A percentile compares a stretch with the other conserved stretches of the same genome.
Conservation (phyloP, 2,113 vertebrate species). For the Lanius ludovicianus region DNA sequence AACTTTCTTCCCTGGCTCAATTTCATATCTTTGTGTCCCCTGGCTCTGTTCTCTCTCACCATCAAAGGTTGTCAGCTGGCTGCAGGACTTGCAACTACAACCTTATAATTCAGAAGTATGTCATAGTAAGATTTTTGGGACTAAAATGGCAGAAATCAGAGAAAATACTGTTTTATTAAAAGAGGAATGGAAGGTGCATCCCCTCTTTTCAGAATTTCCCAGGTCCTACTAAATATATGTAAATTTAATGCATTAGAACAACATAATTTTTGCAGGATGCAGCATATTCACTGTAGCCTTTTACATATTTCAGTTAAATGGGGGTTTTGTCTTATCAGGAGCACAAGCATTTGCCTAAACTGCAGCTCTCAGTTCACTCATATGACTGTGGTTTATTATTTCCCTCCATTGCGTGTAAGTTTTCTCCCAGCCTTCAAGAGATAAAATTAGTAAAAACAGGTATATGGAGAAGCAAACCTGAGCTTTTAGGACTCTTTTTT, state of each 20-base stretch:
- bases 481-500: neutral
- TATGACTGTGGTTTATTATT: neutral
- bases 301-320: neutral
- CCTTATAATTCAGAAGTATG: neutral
- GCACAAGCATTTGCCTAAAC: neutral
- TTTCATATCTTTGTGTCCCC: accelerated
- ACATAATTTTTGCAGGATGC: neutral
- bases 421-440: neutral
- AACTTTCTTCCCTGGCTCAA: neutral
- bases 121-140: neutral
- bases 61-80: neutral
- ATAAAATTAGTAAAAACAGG: neutral
- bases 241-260: neutral
- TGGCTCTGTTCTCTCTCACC: neutral
- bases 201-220: neutral
- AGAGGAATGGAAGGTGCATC: neutral
- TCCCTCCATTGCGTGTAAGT: neutral
- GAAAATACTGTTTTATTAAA: neutral
- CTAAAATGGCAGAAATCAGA: neutral
- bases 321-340: neutral
- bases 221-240: neutral
- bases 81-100: neutral
- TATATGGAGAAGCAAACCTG: neutral
- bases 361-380: neutral
- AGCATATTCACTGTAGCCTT: neutral